Percentiles rank a stretch among this genome's conserved stretches.
These are phyloP conservation scores for Hippocampus zosterae DNA, from an alignment of 2,113 vertebrate species.

Conservation along the genomic window DNA sequence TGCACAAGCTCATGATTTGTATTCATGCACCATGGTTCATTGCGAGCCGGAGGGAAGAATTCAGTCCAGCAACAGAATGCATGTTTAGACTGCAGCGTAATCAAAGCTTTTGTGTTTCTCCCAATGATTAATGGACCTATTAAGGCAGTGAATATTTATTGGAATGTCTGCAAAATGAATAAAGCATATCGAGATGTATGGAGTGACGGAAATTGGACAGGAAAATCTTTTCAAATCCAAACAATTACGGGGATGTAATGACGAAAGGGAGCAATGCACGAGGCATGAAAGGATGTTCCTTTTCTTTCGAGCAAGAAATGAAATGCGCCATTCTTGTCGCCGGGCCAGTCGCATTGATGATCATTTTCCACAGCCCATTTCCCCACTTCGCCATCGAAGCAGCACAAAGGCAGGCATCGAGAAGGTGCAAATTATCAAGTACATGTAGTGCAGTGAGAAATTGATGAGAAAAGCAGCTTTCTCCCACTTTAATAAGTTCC, in stretches of 20 bases:
- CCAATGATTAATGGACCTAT: slow-evolving; percentile 8
- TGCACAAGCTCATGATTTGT: slow-evolving; percentile 11
- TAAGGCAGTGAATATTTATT: neutral
- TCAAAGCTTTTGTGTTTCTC: slow-evolving; percentile 19
- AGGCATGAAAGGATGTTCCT: slow-evolving; percentile 39
- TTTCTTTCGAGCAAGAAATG: slow-evolving; percentile 38
- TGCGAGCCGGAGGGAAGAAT: slow-evolving; percentile 14
- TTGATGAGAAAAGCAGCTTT: slow-evolving; percentile 28
- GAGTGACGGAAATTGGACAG: slow-evolving; percentile 9
- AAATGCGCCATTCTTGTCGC: slow-evolving; percentile 53
- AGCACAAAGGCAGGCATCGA: slow-evolving; percentile 64
- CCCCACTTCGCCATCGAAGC: slow-evolving; percentile 69
- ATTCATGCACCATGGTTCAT: slow-evolving; percentile 24
- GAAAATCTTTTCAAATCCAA: slow-evolving; percentile 36
- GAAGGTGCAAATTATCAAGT: slow-evolving; percentile 66
- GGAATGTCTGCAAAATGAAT: slow-evolving; percentile 14
- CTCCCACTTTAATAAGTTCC: slow-evolving; percentile 42
- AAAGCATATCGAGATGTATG: slow-evolving; percentile 10
- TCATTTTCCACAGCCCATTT: slow-evolving; percentile 74
- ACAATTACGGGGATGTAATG: slow-evolving; percentile 30
- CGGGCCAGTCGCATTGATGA: slow-evolving; percentile 68
- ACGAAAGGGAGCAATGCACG: slow-evolving; percentile 38
- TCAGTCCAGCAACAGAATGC: slow-evolving; percentile 14
- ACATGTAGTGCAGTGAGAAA: slow-evolving; percentile 52
- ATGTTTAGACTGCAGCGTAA: slow-evolving; percentile 12